Evolutionary conservation across 2,888 invertebrate genomes (phyloP).

Genomic region (Drosophila koepferae): DNA sequence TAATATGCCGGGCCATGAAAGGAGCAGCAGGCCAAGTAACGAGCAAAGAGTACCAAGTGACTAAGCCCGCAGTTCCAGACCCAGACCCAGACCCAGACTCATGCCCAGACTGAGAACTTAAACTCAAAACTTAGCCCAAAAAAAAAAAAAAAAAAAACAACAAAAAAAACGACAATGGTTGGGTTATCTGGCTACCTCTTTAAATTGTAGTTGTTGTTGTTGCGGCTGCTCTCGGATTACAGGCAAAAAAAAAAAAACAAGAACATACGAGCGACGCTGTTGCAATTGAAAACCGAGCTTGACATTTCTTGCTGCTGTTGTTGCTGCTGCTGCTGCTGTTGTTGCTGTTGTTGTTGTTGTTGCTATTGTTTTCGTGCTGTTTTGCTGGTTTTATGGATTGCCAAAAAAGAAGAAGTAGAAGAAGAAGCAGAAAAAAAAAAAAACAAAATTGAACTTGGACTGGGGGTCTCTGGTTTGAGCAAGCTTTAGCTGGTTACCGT

Average conservation of each 20-base stretch:
- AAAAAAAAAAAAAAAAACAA: slow-evolving; percentile 14
- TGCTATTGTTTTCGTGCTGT: slow-evolving; percentile 49
- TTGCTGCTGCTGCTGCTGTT: slow-evolving; percentile 46
- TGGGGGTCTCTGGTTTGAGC: slow-evolving; percentile 52
- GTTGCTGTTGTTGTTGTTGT: slow-evolving; percentile 45
- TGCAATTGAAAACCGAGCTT: slow-evolving; percentile 79
- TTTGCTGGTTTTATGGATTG: slow-evolving; percentile 67
- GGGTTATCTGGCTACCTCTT: slow-evolving; percentile 59
- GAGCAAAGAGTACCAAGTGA: slow-evolving; percentile 60
- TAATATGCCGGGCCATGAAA: slow-evolving; percentile 72
- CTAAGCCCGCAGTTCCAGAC: slow-evolving; percentile 66
- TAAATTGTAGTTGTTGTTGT: slow-evolving; percentile 44
- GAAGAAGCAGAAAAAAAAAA: background rate
- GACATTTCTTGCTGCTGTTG: slow-evolving; percentile 52
- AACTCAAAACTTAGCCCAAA: background rate
- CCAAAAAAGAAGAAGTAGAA: slow-evolving; percentile 57
- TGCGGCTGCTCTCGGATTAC: slow-evolving; percentile 69
- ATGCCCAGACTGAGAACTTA: slow-evolving; percentile 28
- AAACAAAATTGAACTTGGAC: slow-evolving; percentile 52
- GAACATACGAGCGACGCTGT: slow-evolving; percentile 47
- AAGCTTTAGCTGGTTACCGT: slow-evolving; percentile 71
- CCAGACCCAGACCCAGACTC: slow-evolving; percentile 50
- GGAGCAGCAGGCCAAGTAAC: slow-evolving; percentile 49
- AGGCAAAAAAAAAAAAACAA: slow-evolving; percentile 35
- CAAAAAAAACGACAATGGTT: slow-evolving; percentile 28